Base-by-base conservation (phyloP, 2,113 vertebrate species). In the Aepyceros melampus region DNA sequence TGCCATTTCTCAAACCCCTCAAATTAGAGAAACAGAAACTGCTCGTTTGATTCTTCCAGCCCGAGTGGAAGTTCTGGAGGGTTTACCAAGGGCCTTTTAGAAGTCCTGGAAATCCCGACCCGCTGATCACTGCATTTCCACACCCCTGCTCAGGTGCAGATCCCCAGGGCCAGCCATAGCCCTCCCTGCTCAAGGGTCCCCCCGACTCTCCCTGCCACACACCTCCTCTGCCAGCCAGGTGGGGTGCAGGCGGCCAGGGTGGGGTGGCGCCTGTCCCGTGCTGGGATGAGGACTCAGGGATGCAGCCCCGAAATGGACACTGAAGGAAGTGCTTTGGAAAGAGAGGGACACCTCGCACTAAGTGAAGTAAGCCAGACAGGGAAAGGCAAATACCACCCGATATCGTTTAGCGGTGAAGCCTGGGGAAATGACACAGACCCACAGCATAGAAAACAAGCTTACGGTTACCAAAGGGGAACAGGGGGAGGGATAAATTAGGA, bases 191-290 rank as follows among this genome's bases (percentile, higher is more conserved):
- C 45, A 5, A 36, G 85, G 29, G 58, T 23, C 31, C 56, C 31
- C 12, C 19, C 2, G 0, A 33, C 43, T 31, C 15, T 58, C 53
- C 53, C 53, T 0, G 6, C 5, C 53, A 40, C 17, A 25, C 13
- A 27, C 31, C 19, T 51, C 86, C 31, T 64, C 85, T 1, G 5
- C 86, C 21, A 2, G 33, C 86, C 62, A 36, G 62, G 62, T 36
- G 23, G 25, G 62, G 16, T 3, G 47, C 85, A 27, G 45, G 45
- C 1, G 0, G 45, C 45, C 31, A 27, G 31, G 13, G n/a, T 2
- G 13, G n/a, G 47, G 33, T 53, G 33, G 5, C 2, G 0, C 49
- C 62, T 10, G 15, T 36, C 21, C 33, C 15, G 0, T 0, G 5
- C 33, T 15, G 86, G 60, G 33, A 36, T 11, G 4, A 49, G n/a